Evolutionary conservation across 2,797 vertebrate genomes (phyloP).

Genomic region (Aselliscus stoliczkanus): DNA sequence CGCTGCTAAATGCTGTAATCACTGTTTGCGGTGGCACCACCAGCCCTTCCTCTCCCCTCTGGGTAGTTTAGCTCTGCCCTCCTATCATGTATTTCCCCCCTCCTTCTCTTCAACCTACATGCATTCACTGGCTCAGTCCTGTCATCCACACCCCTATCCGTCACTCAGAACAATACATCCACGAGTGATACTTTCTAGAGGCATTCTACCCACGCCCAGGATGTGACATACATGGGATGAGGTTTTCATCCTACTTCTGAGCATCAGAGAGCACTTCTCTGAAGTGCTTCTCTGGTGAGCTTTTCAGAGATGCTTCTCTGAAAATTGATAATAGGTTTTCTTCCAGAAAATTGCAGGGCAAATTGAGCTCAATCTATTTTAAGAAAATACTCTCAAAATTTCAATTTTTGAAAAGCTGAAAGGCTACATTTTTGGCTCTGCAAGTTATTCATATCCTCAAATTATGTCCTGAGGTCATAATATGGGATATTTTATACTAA

Average conservation of each 20-base stretch:
- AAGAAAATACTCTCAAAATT: conserved; percentile 9
- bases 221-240: not conserved
- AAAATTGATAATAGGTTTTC: conserved; percentile 43
- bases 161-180: not conserved
- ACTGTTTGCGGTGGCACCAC: not conserved
- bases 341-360: conserved; percentile 47
- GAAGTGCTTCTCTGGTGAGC: not conserved
- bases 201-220: not conserved
- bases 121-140: not conserved
- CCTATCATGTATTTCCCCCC: not conserved
- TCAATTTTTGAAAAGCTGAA: conserved; percentile 17
- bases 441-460: not conserved
- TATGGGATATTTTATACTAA: not conserved
- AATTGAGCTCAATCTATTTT: conserved; percentile 37
- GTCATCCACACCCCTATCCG: not conserved
- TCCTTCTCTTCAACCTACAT: too few relatives aligned
- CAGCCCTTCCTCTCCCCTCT: not conserved
- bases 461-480: not conserved
- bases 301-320: not conserved
- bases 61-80: too few relatives aligned
- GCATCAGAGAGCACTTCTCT: not conserved
- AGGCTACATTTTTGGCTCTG: not conserved
- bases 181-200: not conserved
- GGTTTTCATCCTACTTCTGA: conserved; percentile 10
- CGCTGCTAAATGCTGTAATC: not conserved